Base-by-base conservation (phyloP, 2,113 vertebrate genomes). In the Ictidomys tridecemlineatus region DNA sequence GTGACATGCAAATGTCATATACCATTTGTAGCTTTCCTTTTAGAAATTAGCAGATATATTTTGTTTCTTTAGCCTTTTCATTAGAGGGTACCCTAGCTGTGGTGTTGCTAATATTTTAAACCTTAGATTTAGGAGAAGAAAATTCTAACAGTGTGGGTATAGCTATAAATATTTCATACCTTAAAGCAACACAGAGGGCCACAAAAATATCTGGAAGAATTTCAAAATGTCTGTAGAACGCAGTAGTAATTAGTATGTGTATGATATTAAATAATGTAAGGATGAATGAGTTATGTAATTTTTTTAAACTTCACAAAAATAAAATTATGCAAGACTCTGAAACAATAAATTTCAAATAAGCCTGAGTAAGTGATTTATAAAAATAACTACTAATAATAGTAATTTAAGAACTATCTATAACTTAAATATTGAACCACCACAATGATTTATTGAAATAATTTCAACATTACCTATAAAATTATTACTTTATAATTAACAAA, bases 291-390 rank as follows among this genome's bases (percentile, higher is more conserved):
- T 53, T 79, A 83, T 51, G 1, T 53, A 56, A 93, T 80, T 87
- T 76, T 92, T 85, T 82, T 79, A 95, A 96, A 90, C 20, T 92
- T 96, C 56, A 87, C 65, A 83, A 95, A 91, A 56, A 53, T 56
- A 86, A 91, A 96, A 63, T 61, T 91, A 72, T 91, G 67, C 9
- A 61, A 70, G 5, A 77, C 53, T 92, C 37, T 58, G 92, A 82
- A 95, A 88, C n/a, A 80, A 90, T 67, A 92, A 78, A 93, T 96
- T 87, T 84, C 32, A 88, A 86, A 92, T 80, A 91, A 84, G 11
- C 17, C 58, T 53, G 51, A 0, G 5, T 84, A 13, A 92, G 53
- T 89, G 45, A 84, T 69, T 91, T 89, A 58, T 88, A 79, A 95
- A 22, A 94, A 85, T 34, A 92, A 88, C 51, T 85, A 79, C 89